A percentile compares a stretch with the other conserved stretches of the same genome.
Conservation (phyloP, 2,797 vertebrate genomes). For the Lemur catta region DNA sequence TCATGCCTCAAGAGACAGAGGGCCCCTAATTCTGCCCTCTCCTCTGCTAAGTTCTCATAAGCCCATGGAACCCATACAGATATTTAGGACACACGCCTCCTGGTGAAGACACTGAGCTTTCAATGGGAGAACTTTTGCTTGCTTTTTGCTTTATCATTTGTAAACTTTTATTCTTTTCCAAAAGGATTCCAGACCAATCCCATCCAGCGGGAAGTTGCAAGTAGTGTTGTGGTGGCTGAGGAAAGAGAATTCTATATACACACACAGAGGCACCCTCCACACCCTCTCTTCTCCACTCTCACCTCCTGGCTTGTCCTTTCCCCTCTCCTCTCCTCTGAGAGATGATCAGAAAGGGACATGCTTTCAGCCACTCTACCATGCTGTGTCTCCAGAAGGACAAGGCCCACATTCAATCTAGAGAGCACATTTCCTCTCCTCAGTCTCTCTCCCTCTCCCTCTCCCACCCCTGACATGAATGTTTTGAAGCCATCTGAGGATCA, state of each 20-base stretch:
- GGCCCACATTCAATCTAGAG: neutral
- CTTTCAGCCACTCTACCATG: neutral
- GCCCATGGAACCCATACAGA: neutral
- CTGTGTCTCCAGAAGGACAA: neutral
- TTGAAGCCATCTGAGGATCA: constrained; percentile 55
- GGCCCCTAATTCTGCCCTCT: neutral
- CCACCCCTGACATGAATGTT: neutral
- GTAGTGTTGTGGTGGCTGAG: neutral
- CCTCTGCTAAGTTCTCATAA: neutral
- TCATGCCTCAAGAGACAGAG: neutral
- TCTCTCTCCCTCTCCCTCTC: neutral
- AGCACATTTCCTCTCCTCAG: neutral
- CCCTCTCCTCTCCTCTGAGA: neutral
- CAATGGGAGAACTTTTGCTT: neutral
- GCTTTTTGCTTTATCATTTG: neutral
- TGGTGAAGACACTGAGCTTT: neutral
- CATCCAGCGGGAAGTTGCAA: neutral
- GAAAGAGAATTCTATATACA: neutral
- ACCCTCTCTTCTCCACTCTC: neutral
- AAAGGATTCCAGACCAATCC: neutral
- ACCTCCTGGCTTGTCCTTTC: neutral
- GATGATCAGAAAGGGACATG: neutral
- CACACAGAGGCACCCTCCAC: neutral
- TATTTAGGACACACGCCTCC: neutral
- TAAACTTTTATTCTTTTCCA: constrained; percentile 11